Evolutionary conservation across 2,888 invertebrate species (phyloP), one percentile per base, ranked within the genome.

Genomic region (Polia nebulosa): DNA sequence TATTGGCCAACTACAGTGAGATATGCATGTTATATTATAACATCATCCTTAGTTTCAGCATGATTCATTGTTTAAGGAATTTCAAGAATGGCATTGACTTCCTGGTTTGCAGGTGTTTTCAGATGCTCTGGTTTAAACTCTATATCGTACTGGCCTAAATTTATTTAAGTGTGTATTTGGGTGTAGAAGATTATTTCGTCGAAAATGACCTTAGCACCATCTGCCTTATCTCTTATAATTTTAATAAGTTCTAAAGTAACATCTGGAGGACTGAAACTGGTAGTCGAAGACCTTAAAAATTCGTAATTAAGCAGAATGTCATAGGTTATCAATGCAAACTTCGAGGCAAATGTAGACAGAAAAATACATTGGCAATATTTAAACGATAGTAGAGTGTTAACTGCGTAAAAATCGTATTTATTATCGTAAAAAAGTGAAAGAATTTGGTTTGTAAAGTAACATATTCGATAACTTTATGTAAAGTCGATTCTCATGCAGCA

Each of bases 241-340:
- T 44, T 3, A 51, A 39, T 57, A 34, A 25, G 17, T 67, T 71
- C 15, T 49, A 55, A 55, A 36, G 25, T 25, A 58, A 58, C 27
- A 13, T 34, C 32, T 44, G 9, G 29, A 17, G n/a, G 6, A 22
- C 17, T 49, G 27, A 56, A 57, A 51, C 13, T 52, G 11, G 51
- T 20, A 27, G 20, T 52, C 36, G 7, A 34, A 68, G 52, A 60
- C 47, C 15, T 53, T 57, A 29, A 57, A 59, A 34, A 53, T 51
- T 11, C 3, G 44, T 63, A 73, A 72, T 47, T 63, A 71, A 29
- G n/a, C 9, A 59, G 8, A 65, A 60, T 78, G 69, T 58, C 44
- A 73, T 32, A 60, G 52, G 74, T 69, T 77, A 74, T 77, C 74
- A 1, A 34, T 3, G 27, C 20, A 56, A 63, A 41, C 22, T 27